Base-by-base conservation (phyloP, 2,888 invertebrate species). In the Philereme vetulata region DNA sequence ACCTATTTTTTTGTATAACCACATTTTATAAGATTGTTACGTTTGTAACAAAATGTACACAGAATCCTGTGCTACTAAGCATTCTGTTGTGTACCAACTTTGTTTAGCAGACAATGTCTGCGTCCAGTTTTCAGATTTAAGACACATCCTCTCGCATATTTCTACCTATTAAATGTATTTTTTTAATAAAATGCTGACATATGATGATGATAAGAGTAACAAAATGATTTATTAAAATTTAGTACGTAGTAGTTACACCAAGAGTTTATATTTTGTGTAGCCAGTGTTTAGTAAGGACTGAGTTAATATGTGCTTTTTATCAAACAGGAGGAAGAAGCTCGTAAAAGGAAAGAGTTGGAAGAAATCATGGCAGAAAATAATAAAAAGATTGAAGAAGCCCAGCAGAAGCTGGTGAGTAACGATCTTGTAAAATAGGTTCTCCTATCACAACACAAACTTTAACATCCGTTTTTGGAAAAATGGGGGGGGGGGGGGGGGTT, bases 361-460 rank as follows among this genome's bases (percentile, higher is more conserved):
- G 95, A 95, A 91, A 98, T 98, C 92, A 96, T 98, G 95, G 98
- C 97, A 78, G 98, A 99, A 94, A 99, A 99, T 94, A 98, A 98
- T 94, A 95, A 95, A 90, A 98, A 98, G 93, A 98, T 98, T 73
- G 98, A 98, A 92, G 98, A 98, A 88, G 98, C 98, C 73, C 98
- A 98, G 93, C 95, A 96, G 82, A 98, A 98, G 95, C 93, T 98
- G 95, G 98, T 98, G 87, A 94, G 94, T 93, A 21, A 21, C 21
- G 1, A 21, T 21, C 21, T 21, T 21, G 1, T 21, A 21, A 21
- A 21, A 1, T 21, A 21, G 21, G 21, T 21, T 21, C 21, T 21
- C 21, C 21, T 21, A 21, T 21, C 21, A 21, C 21, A 21, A 21
- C 21, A 21, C 21, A 21, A 21, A 21, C 21, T 21, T 21, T 21